These are phyloP conservation scores for Pseudopodoces humilis DNA, from an alignment of 2,113 vertebrate genomes.

Conservation along the genomic window DNA sequence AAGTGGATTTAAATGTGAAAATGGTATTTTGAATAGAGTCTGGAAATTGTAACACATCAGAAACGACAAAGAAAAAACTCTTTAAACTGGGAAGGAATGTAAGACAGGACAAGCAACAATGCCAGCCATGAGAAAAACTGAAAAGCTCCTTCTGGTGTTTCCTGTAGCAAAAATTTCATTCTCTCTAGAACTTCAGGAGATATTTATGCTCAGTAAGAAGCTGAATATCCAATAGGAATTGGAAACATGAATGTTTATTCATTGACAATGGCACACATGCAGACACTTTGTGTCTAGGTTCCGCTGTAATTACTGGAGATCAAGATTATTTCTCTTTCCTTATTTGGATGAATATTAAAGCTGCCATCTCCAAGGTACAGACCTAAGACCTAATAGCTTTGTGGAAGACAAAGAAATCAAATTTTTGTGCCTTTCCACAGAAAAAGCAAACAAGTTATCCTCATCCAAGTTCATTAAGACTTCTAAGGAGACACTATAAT, in stretches of 20 bases:
- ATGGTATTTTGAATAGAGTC: constrained; percentile 32
- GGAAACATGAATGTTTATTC: background rate
- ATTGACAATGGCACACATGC: background rate
- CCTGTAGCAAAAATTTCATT: background rate
- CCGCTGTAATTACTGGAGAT: background rate
- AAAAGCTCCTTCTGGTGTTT: background rate
- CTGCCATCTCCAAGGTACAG: background rate
- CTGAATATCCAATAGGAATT: background rate
- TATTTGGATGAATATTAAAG: background rate
- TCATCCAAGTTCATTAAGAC: background rate
- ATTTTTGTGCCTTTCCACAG: background rate
- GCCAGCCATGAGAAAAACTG: background rate
- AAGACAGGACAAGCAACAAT: background rate
- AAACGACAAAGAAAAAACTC: background rate
- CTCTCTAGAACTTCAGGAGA: background rate
- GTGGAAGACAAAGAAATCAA: background rate
- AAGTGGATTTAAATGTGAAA: constrained; percentile 53
- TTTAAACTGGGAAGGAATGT: background rate
- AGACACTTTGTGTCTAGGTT: background rate
- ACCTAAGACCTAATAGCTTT: background rate
- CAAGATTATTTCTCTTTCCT: background rate
- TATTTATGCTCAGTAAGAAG: background rate
- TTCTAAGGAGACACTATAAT: background rate
- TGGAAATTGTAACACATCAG: constrained; percentile 49
- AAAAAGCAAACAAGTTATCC: background rate